These are phyloP conservation scores for Eucriotettix oculatus DNA, from an alignment of 2,888 invertebrate genomes.

Conservation along the genomic window DNA sequence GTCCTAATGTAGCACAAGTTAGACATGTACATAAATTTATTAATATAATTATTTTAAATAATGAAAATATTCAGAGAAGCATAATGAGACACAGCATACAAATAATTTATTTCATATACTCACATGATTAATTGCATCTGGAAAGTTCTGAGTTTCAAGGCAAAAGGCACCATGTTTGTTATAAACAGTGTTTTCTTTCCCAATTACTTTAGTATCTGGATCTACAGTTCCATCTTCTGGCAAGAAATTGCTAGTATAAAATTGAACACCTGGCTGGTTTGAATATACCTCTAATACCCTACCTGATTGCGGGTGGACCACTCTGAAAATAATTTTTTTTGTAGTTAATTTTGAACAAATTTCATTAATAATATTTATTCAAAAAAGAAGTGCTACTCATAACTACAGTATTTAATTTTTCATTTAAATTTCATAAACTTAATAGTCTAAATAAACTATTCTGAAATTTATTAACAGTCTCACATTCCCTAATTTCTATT, in stretches of 20 bases:
- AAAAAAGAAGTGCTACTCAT: no score
- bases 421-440: no score
- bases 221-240: slow-evolving; percentile 30
- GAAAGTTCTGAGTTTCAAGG: slow-evolving; percentile 83
- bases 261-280: slow-evolving; percentile 80
- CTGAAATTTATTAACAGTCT: no score
- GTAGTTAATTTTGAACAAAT: no score
- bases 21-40: not conserved
- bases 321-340: slow-evolving; percentile 25
- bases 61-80: no score
- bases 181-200: slow-evolving; percentile 55
- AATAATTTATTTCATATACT: slow-evolving; percentile 19
- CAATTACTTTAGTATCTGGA: slow-evolving; percentile 29
- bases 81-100: no score
- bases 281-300: slow-evolving; percentile 64
- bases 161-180: slow-evolving; percentile 67
- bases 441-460: no score
- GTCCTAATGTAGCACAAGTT: not conserved
- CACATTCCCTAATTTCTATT: no score
- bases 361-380: no score
- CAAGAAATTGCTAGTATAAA: slow-evolving; percentile 67
- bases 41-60: not conserved
- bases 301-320: slow-evolving; percentile 48
- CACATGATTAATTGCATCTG: slow-evolving; percentile 76
- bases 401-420: no score